These are phyloP conservation scores for Smithornis capensis DNA, from an alignment of 2,113 vertebrate genomes.

Conservation along the genomic window DNA sequence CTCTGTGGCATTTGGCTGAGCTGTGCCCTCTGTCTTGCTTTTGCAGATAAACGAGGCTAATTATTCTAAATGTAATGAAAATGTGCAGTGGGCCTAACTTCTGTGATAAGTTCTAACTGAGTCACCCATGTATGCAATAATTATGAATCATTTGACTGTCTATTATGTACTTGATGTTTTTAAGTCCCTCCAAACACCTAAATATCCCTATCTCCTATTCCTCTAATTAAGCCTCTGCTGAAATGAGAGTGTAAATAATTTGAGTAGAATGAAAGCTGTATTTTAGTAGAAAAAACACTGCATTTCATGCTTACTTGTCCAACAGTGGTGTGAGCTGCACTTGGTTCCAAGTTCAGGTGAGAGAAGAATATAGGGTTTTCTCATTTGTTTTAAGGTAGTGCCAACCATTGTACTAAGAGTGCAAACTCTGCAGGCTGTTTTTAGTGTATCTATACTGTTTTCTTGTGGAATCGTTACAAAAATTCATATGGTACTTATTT, in stretches of 20 bases:
- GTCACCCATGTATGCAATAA: not conserved
- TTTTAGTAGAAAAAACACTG: not conserved
- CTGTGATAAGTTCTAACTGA: not conserved
- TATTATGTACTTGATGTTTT: not conserved
- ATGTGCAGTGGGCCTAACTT: not conserved
- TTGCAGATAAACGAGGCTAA: not conserved
- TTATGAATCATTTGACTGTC: not conserved
- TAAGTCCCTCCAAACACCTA: rapidly evolving
- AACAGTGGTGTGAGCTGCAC: not conserved
- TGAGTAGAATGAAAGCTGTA: not conserved
- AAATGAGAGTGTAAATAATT: not conserved
- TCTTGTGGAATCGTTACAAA: not conserved
- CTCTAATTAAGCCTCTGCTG: not conserved
- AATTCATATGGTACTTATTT: not conserved
- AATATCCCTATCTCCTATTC: not conserved
- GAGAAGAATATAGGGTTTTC: not conserved
- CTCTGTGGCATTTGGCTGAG: not conserved
- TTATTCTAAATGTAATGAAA: not conserved
- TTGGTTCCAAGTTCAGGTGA: not conserved
- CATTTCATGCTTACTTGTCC: not conserved
- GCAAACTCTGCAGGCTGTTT: not conserved
- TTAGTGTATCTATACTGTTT: not conserved
- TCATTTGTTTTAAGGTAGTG: not conserved
- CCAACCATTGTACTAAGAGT: not conserved
- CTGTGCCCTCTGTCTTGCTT: not conserved